Base-by-base conservation (phyloP, 2,888 invertebrate species). In the Tolmerus cingulatus region DNA sequence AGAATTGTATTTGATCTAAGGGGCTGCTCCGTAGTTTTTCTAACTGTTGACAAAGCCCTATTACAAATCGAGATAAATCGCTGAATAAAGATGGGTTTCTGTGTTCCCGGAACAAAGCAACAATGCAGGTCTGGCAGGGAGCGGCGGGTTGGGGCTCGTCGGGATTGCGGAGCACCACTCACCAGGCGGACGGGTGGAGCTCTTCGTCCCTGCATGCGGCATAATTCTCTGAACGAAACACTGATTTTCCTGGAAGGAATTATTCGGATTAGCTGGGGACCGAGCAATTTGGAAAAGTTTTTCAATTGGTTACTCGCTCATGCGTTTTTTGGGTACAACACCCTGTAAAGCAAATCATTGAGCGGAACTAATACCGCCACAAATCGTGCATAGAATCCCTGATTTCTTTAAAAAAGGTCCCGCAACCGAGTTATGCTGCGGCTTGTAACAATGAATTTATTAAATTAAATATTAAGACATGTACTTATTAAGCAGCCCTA, bases 21-120 rank as follows among this genome's bases (percentile, higher is more conserved):
- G 30, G 66, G 74, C 66, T 78, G 43, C 23, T 34, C n/a, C 66
- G 37, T 66, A 84, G 84, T 84, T 84, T 84, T 84, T 84, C 84
- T 74, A 84, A 74, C 84, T 84, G 84, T 84, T 84, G 84, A 84
- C 84, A 84, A 74, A 84, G 84, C 74, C 84, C 43, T 66, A 84
- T 84, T 74, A 84, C 84, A 84, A 84, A 84, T 84, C 84, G 84
- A 84, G 84, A 84, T 84, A 84, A 84, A 84, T 84, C 84, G 74
- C 84, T 84, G 84, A 84, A 84, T 84, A 84, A 84, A 84, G 66
- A 84, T 81, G 84, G 66, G 37, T 84, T 40, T 74, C 66, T 81
- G 27, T 81, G 19, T 40, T 37, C 27, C 79, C 34, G 66, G 40
- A 84, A 84, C 57, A 84, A 84, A 84, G 66, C 57, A 66, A 82